phyloP scores from a whole-genome alignment of 2,113 vertebrate genomes.

The Notothenia coriiceps region DNA sequence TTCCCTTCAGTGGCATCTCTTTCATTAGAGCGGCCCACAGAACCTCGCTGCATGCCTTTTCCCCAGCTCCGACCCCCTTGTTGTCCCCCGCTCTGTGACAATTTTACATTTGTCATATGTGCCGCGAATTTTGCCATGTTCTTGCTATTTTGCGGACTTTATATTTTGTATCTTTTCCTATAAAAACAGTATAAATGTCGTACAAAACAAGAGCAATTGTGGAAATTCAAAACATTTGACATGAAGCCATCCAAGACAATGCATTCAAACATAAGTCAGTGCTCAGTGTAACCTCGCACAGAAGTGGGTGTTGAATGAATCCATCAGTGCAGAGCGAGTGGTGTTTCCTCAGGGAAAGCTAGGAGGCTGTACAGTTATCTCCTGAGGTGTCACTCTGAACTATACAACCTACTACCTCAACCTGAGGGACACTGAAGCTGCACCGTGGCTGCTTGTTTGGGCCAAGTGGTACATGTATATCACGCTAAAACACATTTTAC shows the following conservation, averaged over 20 bases:
- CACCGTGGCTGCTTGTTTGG: background rate
- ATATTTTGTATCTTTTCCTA: background rate
- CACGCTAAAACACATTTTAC: background rate
- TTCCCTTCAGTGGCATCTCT: conserved; percentile 75
- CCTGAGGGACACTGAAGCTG: conserved; percentile 82
- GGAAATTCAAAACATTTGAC: conserved; percentile 2
- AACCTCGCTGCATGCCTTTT: conserved; percentile 51
- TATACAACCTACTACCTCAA: conserved; percentile 99
- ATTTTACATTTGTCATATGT: conserved; percentile 23
- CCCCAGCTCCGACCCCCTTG: background rate
- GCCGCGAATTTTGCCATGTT: background rate
- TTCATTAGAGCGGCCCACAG: conserved; percentile 67
- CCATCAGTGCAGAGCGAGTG: conserved; percentile 13
- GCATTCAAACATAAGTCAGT: background rate
- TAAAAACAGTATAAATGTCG: background rate
- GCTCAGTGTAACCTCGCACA: background rate
- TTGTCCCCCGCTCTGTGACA: background rate
- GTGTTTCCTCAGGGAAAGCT: conserved; percentile 94
- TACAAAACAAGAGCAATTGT: background rate
- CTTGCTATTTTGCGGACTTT: background rate
- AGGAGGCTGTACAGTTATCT: conserved; percentile 99
- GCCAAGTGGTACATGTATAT: background rate
- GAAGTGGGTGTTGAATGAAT: background rate
- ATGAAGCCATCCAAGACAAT: background rate
- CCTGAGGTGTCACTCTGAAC: conserved; percentile 98